Evolutionary conservation across 2,888 invertebrate species (phyloP).

Genomic region (Epistrophella euchroma): DNA sequence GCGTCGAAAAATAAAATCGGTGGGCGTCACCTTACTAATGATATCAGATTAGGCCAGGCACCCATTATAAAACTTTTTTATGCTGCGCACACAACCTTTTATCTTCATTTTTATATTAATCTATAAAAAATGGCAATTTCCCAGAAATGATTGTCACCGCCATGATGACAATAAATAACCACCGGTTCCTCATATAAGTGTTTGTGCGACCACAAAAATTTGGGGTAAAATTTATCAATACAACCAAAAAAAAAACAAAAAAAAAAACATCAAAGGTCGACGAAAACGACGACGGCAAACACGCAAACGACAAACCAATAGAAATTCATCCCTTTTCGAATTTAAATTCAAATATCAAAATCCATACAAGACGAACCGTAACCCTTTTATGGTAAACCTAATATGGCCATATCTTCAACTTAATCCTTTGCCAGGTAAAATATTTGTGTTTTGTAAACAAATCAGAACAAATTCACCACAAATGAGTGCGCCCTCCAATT

Average conservation of each 20-base stretch:
- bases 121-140: slow-evolving; percentile 64
- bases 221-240: slow-evolving; percentile 26
- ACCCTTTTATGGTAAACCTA: slow-evolving; percentile 69
- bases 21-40: slow-evolving; percentile 60
- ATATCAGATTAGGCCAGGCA: slow-evolving; percentile 54
- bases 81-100: slow-evolving; percentile 57
- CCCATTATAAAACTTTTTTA: slow-evolving; percentile 52
- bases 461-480: slow-evolving; percentile 65
- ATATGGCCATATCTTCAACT: slow-evolving; percentile 42
- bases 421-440: slow-evolving; percentile 24
- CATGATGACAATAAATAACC: slow-evolving; percentile 47
- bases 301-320: slow-evolving; percentile 55
- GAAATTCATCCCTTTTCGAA: slow-evolving; percentile 50
- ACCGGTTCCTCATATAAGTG: slow-evolving; percentile 14
- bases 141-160: slow-evolving; percentile 52
- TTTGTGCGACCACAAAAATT: slow-evolving; percentile 18
- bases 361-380: slow-evolving; percentile 52
- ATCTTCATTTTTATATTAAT: slow-evolving; percentile 53
- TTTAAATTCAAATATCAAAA: slow-evolving; percentile 31
- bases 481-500: slow-evolving; percentile 47
- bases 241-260: not conserved
- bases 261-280: slow-evolving; percentile 27
- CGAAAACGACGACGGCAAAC: slow-evolving; percentile 19
- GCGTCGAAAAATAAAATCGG: slow-evolving; percentile 27
- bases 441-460: slow-evolving; percentile 72